Percentiles rank a stretch among this genome's conserved stretches.
Evolutionary conservation across 2,113 vertebrate genomes (phyloP).

Genomic region (Xenopus tropicalis): DNA sequence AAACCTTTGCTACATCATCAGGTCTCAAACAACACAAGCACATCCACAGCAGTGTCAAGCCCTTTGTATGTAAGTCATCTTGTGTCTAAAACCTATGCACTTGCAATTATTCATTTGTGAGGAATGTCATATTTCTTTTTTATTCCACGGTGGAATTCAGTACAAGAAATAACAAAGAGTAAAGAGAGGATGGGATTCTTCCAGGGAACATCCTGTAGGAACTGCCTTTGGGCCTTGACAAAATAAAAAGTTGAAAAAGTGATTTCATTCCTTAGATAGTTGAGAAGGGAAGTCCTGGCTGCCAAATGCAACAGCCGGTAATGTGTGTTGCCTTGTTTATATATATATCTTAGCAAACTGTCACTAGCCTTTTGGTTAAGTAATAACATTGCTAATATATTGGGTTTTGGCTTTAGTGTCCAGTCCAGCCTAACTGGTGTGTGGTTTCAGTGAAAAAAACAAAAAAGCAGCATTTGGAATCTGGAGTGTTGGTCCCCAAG

Average conservation of each 20-base stretch:
- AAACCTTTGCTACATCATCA: conserved; percentile 98
- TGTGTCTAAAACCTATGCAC: conserved; percentile 3
- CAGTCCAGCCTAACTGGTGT: no score
- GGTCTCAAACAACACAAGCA: conserved; percentile 99
- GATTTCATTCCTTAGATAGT: conserved; percentile 18
- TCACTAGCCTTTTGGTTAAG: background rate
- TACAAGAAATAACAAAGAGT: conserved; percentile 16
- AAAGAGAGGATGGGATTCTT: conserved; percentile 9
- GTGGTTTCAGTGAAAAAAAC: no score
- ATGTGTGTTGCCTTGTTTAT: background rate
- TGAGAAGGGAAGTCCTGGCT: conserved; percentile 5
- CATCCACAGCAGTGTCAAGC: conserved; percentile 99
- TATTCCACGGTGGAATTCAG: background rate
- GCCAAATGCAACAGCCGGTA: conserved; percentile 7
- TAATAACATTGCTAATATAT: background rate
- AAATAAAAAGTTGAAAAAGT: conserved; percentile 11
- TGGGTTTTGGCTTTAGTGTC: no score
- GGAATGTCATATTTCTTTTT: background rate
- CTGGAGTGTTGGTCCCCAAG: no score
- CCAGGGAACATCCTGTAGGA: conserved; percentile 17
- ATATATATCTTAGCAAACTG: background rate
- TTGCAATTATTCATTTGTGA: background rate
- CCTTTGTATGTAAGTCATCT: conserved; percentile 98
- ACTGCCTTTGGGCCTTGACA: background rate
- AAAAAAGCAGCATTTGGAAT: no score